Evolutionary conservation across 2,888 invertebrate genomes (phyloP), one percentile per base, ranked within the genome.

Genomic region (Latheticus oryzae): DNA sequence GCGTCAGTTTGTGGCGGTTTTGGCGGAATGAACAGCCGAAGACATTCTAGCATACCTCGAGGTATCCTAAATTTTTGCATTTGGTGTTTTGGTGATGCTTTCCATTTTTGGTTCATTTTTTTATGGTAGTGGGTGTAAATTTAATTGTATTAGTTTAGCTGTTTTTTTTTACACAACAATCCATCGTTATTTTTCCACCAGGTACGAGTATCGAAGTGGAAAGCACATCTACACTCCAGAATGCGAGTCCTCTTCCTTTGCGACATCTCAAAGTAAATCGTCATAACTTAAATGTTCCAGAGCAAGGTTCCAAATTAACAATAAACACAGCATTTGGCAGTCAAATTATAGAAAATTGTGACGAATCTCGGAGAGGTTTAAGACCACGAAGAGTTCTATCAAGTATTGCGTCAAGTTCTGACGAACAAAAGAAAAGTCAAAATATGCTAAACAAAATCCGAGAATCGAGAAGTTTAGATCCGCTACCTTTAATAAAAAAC

Each of bases 1-100:
- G 86, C 91, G 0, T 91, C 91, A 2, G 79, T 91, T 28, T 84
- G 88, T 74, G 89, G 87, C 68, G 84, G 81, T 60, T 79, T 77
- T 59, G 76, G 77, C 1, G 77, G 76, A 5, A 68, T 77, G 54
- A 81, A 80, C 2, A 87, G 87, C 64, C 78, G 88, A 8, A 82
- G 88, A 11, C 87, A 87, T 66, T 87, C 87, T n/a, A 84, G 83
- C 69, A 84, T 87, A 17, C 87, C 87, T 0, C 80, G 85, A 68
- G 81, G 80, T 77, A 67, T 2, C 26, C 3, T 12, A 3, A 32
- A 7, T 5, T 40, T 40, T 54, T 58, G 35, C 33, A 9, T 54
- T 62, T 24, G 37, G 57, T 48, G 52, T 45, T 51, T 56, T 47
- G 48, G 48, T 47, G 57, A 48, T 51, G 54, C 61, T 58, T 58